phyloP scores from a whole-genome alignment of 2,797 vertebrate species.

The Periparus ater region DNA sequence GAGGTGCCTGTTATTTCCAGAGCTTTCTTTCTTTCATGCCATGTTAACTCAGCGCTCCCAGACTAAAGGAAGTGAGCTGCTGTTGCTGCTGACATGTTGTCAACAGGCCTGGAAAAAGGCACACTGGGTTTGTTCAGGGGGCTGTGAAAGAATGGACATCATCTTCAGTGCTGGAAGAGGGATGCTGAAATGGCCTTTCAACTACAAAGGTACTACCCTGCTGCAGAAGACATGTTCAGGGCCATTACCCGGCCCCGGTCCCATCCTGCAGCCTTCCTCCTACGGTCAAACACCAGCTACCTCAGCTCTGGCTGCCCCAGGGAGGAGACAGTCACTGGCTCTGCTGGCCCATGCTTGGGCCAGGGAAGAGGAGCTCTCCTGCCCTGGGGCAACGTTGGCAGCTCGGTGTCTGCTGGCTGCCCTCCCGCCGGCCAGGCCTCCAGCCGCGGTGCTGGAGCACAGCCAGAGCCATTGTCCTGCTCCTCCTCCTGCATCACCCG shows the following conservation, averaged over 20 bases:
- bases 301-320: background rate
- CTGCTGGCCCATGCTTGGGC: background rate
- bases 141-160: background rate
- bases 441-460: background rate
- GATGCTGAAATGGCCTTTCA: background rate
- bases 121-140: background rate
- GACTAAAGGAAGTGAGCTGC: fast-evolving
- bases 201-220: background rate
- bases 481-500: conserved; percentile 8
- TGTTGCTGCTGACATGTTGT: background rate
- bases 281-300: fast-evolving
- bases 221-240: fast-evolving
- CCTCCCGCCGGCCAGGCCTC: background rate
- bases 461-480: background rate
- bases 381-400: fast-evolving
- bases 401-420: background rate
- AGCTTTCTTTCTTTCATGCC: background rate
- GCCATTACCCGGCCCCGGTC: background rate
- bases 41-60: fast-evolving
- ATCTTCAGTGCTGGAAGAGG: background rate
- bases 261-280: background rate
- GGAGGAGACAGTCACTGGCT: background rate
- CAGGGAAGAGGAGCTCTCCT: background rate
- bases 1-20: background rate
- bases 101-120: background rate